Percentiles rank a stretch among this genome's conserved stretches.
phyloP scores from a whole-genome alignment of 2,113 vertebrate genomes.

The Salvelinus sp. region DNA sequence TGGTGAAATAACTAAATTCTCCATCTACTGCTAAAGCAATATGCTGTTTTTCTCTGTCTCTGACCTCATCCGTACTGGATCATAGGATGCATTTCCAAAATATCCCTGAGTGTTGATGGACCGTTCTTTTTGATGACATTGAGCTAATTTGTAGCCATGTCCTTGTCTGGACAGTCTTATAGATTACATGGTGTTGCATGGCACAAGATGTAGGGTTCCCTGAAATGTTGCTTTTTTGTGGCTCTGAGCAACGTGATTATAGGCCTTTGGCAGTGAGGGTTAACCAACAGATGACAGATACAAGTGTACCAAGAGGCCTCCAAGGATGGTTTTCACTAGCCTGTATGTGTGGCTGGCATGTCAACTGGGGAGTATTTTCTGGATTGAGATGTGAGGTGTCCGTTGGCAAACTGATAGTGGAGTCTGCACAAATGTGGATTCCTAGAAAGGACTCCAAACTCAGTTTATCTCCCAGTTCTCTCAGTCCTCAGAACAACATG shows the following conservation, averaged over 20 bases:
- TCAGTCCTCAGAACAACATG: no score
- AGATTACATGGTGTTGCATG: conserved; percentile 47
- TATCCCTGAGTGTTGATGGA: conserved; percentile 21
- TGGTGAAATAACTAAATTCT: neutral
- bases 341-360: conserved; percentile 30
- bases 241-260: conserved; percentile 49
- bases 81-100: neutral
- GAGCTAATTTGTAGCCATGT: conserved; percentile 37
- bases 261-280: conserved; percentile 54
- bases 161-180: conserved; percentile 37
- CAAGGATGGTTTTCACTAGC: conserved; percentile 30
- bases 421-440: conserved; percentile 27
- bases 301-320: conserved; percentile 49
- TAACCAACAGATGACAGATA: conserved; percentile 59
- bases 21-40: neutral
- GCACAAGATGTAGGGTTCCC: conserved; percentile 32
- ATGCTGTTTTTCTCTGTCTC: neutral
- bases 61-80: neutral
- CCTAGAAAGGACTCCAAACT: conserved; percentile 10
- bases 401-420: conserved; percentile 21
- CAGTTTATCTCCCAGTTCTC: neutral
- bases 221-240: conserved; percentile 34
- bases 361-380: conserved; percentile 44
- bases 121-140: conserved; percentile 37
- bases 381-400: conserved; percentile 43